phyloP scores from a whole-genome alignment of 2,888 invertebrate species.

The Electrophaes corylata region DNA sequence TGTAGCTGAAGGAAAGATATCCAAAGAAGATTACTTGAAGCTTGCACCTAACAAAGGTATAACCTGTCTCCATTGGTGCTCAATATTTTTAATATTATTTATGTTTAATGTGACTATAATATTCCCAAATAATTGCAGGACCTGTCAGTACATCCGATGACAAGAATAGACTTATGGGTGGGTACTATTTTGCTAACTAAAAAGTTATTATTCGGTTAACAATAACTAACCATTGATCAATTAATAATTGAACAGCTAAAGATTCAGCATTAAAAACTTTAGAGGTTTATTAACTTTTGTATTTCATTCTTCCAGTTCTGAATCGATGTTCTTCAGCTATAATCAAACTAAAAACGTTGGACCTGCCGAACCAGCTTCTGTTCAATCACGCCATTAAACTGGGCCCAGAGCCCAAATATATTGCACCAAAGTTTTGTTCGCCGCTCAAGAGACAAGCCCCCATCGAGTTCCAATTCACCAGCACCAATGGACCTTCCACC shows the following conservation, averaged over 20 bases:
- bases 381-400: slow-evolving; percentile 55
- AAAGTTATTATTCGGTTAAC: too few species aligned
- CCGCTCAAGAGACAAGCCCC: slow-evolving; percentile 71
- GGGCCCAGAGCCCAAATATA: slow-evolving; percentile 51
- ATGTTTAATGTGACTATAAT: not conserved
- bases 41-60: slow-evolving; percentile 76
- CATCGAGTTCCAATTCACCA: slow-evolving; percentile 70
- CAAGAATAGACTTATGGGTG: slow-evolving; percentile 62
- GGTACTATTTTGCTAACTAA: slow-evolving; percentile 46
- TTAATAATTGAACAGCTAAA: not conserved
- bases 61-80: slow-evolving; percentile 6
- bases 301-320: slow-evolving; percentile 73
- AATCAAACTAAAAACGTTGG: slow-evolving; percentile 58
- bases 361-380: slow-evolving; percentile 64
- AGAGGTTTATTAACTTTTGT: slow-evolving; percentile 36
- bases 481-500: slow-evolving; percentile 46
- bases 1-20: slow-evolving; percentile 77
- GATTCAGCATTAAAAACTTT: not conserved
- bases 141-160: slow-evolving; percentile 52
- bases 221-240: too few species aligned
- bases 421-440: slow-evolving; percentile 66
- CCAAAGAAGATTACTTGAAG: slow-evolving; percentile 75
- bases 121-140: slow-evolving; percentile 58
- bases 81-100: not conserved
- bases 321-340: slow-evolving; percentile 70